Base-by-base conservation (phyloP, 2,797 vertebrate species). In the Malurus leucopterus region DNA sequence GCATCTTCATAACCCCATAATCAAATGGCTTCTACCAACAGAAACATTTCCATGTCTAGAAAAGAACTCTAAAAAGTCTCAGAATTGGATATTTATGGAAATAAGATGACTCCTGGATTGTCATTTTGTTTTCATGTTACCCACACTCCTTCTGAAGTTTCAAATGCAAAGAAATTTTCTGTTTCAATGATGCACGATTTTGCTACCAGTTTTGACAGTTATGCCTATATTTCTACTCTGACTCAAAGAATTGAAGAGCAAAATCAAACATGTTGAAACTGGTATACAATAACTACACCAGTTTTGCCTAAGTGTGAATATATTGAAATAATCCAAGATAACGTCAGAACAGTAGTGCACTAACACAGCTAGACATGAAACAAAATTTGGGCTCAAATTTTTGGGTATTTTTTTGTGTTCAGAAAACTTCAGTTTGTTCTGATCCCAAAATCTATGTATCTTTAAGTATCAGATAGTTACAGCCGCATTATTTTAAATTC, bases 1-100 rank as follows among this genome's bases (percentile, higher is more conserved):
- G 64, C 29, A 88, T 68, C 80, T 86, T 84, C 54, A 46, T 84
- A 94, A 86, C 68, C 57, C 72, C 63, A 77, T 77, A 89, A 91
- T 93, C 68, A 93, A 93, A 93, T 68, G 80, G 61, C 54, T 92
- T 91, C 91, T 81, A 86, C 55, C 57, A 95, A 89, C 77, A 88
- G 89, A 89, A 92, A 88, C 36, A 76, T 55, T 79, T 92, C 54
- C 29, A 23, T 51, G 83, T 73, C 83, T 91, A 84, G 80, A 82
- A 91, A 83, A 89, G n/a, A 46, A 89, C 71, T 86, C 53, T 68
- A 61, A 93, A 84, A 55, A 87, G 77, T 24, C 68, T 89, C 34
- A 82, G 89, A 92, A 93, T 44, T 83, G 84, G 73, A 82, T 94
- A 92, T 93, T 84, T 91, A 95, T 92, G 91, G 88, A 94, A 94